A percentile compares a stretch with the other conserved stretches of the same genome.
phyloP scores from a whole-genome alignment of 2,888 invertebrate species.

The Romanomermis culicivorax region DNA sequence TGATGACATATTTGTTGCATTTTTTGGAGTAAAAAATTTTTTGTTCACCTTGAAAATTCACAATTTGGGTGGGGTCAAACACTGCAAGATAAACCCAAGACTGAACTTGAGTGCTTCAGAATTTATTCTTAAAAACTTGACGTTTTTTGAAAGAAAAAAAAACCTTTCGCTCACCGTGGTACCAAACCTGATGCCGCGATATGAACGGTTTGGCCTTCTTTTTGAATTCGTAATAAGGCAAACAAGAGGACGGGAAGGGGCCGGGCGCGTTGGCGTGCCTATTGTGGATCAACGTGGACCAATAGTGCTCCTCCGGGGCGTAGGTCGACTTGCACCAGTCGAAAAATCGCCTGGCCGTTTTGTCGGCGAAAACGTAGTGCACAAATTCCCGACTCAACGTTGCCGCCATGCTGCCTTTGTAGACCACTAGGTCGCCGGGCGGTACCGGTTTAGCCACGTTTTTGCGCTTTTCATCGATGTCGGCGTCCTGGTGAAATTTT shows the following conservation, averaged over 20 bases:
- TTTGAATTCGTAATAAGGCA: not conserved
- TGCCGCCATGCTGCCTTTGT: constrained; percentile 7
- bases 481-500: not conserved
- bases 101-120: too few relatives aligned
- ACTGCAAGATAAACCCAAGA: too few relatives aligned
- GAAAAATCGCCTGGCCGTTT: not conserved
- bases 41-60: too few relatives aligned
- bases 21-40: too few relatives aligned
- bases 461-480: not conserved
- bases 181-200: constrained; percentile 3
- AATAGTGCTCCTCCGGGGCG: constrained; percentile 9
- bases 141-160: too few relatives aligned
- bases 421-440: constrained; percentile 1
- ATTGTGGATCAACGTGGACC: constrained; percentile 5
- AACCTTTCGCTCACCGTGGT: too few relatives aligned
- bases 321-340: constrained; percentile 2
- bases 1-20: too few relatives aligned
- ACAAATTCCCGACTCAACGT: constrained; percentile 6
- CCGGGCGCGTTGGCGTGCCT: not conserved
- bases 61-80: too few relatives aligned
- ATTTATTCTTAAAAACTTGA: too few relatives aligned
- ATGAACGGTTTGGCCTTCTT: not conserved
- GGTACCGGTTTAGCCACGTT: not conserved
- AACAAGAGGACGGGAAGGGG: not conserved
- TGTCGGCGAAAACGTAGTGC: not conserved